Evolutionary conservation across 2,113 vertebrate genomes (phyloP).

Genomic region (Conger conger): DNA sequence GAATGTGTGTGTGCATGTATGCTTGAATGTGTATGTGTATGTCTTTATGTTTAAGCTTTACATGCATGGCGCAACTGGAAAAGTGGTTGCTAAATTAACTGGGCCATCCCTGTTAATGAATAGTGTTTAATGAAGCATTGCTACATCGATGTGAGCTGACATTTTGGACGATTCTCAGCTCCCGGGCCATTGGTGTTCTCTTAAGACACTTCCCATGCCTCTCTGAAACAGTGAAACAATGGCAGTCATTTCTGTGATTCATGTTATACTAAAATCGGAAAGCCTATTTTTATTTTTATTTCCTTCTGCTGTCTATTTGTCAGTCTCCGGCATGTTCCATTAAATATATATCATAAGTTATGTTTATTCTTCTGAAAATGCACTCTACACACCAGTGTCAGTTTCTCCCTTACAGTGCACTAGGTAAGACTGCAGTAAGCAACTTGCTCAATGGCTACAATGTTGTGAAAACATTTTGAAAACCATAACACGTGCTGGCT

Average conservation of each 20-base stretch:
- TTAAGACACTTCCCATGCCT: conserved; percentile 19
- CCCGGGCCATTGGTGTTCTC: not conserved
- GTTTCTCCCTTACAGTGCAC: too few species aligned
- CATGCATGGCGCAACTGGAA: conserved; percentile 53
- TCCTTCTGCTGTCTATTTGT: not conserved
- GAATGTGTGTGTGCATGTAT: not conserved
- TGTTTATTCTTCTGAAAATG: too few species aligned
- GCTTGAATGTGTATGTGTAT: not conserved
- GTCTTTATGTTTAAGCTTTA: conserved; percentile 24
- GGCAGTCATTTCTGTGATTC: not conserved
- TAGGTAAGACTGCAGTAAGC: too few species aligned
- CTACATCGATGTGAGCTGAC: conserved; percentile 42
- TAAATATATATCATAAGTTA: too few species aligned
- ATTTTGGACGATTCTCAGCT: conserved; percentile 40
- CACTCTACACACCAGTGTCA: too few species aligned
- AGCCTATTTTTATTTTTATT: not conserved
- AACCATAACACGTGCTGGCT: too few species aligned
- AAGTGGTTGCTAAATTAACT: conserved; percentile 59
- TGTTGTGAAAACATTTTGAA: too few species aligned
- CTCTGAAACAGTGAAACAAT: conserved; percentile 21
- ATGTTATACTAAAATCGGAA: not conserved
- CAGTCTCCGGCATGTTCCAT: too few species aligned
- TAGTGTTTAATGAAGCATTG: conserved; percentile 56
- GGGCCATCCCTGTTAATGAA: conserved; percentile 49
- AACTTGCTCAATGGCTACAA: too few species aligned